Base-by-base conservation (phyloP, 2,797 vertebrate species). In the Hippopotamyrus pictus region DNA sequence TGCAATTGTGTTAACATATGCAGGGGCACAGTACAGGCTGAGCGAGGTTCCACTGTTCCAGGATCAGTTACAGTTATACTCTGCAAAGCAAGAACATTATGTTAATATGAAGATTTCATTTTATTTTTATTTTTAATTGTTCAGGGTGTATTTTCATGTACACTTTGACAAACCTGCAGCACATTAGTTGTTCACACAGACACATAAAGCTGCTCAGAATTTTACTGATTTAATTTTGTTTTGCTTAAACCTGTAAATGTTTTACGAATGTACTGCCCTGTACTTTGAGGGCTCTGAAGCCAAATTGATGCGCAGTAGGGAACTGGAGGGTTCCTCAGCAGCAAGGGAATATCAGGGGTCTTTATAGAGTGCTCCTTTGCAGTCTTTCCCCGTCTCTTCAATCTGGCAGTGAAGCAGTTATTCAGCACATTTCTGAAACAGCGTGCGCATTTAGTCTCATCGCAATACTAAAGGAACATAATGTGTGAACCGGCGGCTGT, bases 1-100 rank as follows among this genome's bases (percentile, higher is more conserved):
- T 37, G 54, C 22, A 86, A 79, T 53, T 14, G 86, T 7, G 44
- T 86, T 89, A 79, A 69, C 59, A 89, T 76, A 86, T 88, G 44
- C 62, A 41, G 46, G 37, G 79, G 3, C 12, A 86, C 41, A 17
- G 46, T 65, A 44, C 25, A 29, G 57, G 22, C 33, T 25, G 51
- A 59, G 12, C 19, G 8, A 37, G 33, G 44, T 33, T 29, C 57
- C 54, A 62, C 73, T 59, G 25, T 59, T 83, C 73, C 33, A 25
- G 53, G 37, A 54, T 57, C 51, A 82, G 79, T 89, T 59, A 59
- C 11, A 14, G 48, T n/a, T 22, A 5, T 11, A 29, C 83, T 62
- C 1, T n/a, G 22, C 14, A 17, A 79, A 37, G 12, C 41, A 41
- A 50, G 3, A 48, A n/a, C 7, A 41, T 2, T 44, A 12, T 48